Conservation (phyloP, 1,140 invertebrate genomes). For the Calycopis cecrops region DNA sequence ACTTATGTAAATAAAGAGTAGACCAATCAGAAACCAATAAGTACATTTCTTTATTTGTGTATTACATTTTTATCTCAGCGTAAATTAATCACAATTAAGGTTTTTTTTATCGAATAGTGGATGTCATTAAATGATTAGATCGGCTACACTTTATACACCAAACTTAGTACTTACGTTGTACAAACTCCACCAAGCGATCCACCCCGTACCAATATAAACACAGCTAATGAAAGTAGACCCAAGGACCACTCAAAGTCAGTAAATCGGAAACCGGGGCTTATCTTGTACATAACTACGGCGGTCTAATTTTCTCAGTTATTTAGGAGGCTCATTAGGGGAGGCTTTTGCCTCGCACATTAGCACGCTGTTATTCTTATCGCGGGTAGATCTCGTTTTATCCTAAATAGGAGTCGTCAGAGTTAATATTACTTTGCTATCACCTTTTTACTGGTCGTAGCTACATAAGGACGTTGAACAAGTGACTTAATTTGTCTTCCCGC, state of each 20-base stretch:
- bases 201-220: neutral
- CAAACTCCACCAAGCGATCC: no score
- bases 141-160: no score
- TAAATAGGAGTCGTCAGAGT: constrained; percentile 2
- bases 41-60: no score
- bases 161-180: no score
- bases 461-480: no score
- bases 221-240: neutral
- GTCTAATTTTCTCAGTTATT: constrained; percentile 10
- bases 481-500: no score
- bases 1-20: no score
- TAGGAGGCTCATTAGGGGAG: constrained; percentile 9
- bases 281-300: neutral
- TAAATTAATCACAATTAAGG: no score
- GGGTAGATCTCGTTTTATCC: constrained; percentile 1
- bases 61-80: no score
- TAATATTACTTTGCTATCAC: neutral
- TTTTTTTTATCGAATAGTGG: no score
- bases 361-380: constrained; percentile 9
- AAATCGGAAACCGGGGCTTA: constrained; percentile 7
- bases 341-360: neutral
- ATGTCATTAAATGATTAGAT: no score
- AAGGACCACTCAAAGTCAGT: neutral
- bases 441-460: neutral
- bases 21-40: no score